These are phyloP conservation scores for Aythya baeri DNA, from an alignment of 2,113 vertebrate species.

Conservation along the genomic window DNA sequence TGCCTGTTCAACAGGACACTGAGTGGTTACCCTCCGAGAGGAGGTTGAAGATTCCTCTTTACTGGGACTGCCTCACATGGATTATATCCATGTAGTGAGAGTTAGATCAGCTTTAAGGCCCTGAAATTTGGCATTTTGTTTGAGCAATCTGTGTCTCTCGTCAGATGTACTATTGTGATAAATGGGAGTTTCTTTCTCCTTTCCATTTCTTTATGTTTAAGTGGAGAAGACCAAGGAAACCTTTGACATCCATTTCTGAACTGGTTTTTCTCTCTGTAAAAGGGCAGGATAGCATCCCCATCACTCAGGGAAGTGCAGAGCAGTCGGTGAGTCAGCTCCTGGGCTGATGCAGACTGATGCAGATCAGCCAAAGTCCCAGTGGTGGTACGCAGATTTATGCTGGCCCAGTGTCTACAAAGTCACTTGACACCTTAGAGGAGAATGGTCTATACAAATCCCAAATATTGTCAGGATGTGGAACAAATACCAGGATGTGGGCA, in stretches of 20 bases:
- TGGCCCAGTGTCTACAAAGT: neutral
- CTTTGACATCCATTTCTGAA: neutral
- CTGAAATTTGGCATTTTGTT: neutral
- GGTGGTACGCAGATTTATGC: neutral
- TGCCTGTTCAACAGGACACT: neutral
- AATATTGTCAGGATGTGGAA: constrained; percentile 9
- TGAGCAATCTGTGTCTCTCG: neutral
- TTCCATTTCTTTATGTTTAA: neutral
- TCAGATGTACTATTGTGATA: neutral
- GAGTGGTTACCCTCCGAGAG: neutral
- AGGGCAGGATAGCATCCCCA: neutral
- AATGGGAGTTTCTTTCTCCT: neutral
- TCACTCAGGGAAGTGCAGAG: neutral
- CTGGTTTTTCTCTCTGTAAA: neutral
- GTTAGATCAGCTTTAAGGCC: neutral
- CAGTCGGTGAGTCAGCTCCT: neutral
- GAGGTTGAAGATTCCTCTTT: neutral
- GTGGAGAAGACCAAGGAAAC: neutral
- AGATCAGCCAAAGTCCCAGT: neutral
- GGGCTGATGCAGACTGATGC: neutral
- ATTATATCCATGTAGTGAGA: neutral
- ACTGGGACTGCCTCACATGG: neutral
- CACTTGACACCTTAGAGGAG: constrained; percentile 25
- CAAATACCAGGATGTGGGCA: constrained; percentile 44
- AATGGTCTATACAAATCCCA: neutral